Evolutionary conservation across 2,888 invertebrate genomes (phyloP), one percentile per base, ranked within the genome.

Genomic region (Pachydiplax longipennis): DNA sequence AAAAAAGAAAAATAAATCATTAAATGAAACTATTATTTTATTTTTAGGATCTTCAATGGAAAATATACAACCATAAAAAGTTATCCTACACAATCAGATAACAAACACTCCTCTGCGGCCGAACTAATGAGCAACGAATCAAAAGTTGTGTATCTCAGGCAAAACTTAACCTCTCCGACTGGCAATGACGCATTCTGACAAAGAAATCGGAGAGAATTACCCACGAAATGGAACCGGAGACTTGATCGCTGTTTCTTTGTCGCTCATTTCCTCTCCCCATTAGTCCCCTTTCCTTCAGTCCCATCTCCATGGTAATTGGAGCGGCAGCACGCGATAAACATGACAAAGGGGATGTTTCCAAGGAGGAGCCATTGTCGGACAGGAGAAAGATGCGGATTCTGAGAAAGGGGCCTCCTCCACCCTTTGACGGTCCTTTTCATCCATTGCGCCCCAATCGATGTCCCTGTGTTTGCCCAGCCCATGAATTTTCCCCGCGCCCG

Each of bases 301-400:
- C 35, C 35, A 83, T 83, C 18, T 44, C 58, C 83, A 83, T 87
- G 87, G 61, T 87, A 87, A 87, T 87, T 87, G 87, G 61, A 35
- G 31, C 53, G 48, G 83, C 35, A 58, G 83, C 31, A 58, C 61
- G 87, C 58, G 87, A 87, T 87, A 58, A 87, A 87, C 87, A 87
- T 87, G 35, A 87, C 87, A 65, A 87, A 65, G 87, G 40, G 15
- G 37, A 58, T 31, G 31, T 31, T 73, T 10, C 73, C 31, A 73
- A 73, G 73, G 61, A 87, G 15, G 25, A 61, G 22, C 87, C 83
- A 58, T 83, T 83, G 83, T 58, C 31, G 35, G 15, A 31, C 31
- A 35, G 35, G 1, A 31, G 61, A 53, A 58, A 31, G 22, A 80
- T 37, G 80, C 4, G n/a, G n/a, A 25, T 65, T 6, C 3, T 5